These are phyloP conservation scores for Oceanites oceanicus DNA, from an alignment of 2,113 vertebrate species.

Conservation along the genomic window DNA sequence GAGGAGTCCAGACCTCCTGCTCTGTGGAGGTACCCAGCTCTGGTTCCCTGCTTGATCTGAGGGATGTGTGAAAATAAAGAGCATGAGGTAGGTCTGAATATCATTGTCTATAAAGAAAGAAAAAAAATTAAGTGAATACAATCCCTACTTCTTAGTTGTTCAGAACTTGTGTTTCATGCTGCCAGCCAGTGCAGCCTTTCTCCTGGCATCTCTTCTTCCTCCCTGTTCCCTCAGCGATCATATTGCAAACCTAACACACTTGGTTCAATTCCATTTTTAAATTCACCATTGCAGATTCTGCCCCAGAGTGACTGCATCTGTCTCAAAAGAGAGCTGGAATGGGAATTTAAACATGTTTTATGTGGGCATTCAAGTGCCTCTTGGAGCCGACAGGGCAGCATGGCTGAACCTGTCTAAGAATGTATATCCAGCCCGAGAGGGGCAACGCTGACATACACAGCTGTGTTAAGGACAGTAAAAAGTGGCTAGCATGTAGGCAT, in stretches of 20 bases:
- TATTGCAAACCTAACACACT: slow-evolving; percentile 41
- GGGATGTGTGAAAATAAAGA: background rate
- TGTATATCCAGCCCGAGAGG: background rate
- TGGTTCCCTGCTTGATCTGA: background rate
- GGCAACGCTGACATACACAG: background rate
- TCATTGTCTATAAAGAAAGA: background rate
- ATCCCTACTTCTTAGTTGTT: background rate
- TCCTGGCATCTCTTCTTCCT: slow-evolving; percentile 39
- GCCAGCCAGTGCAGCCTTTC: slow-evolving; percentile 15
- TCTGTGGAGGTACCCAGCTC: background rate
- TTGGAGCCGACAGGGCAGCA: background rate
- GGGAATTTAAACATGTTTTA: background rate
- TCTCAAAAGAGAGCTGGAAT: background rate
- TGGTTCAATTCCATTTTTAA: slow-evolving; percentile 37
- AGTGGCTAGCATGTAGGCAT: background rate
- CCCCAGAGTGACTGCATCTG: background rate
- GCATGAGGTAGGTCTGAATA: background rate
- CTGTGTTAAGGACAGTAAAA: background rate
- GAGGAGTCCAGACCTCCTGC: background rate
- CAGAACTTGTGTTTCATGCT: background rate
- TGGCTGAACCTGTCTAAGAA: background rate
- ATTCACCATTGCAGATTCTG: background rate
- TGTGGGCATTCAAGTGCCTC: background rate
- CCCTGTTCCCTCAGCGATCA: slow-evolving; percentile 1
- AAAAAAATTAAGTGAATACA: background rate